phyloP scores from a whole-genome alignment of 2,888 invertebrate genomes.

The Napeogenes inachia region DNA sequence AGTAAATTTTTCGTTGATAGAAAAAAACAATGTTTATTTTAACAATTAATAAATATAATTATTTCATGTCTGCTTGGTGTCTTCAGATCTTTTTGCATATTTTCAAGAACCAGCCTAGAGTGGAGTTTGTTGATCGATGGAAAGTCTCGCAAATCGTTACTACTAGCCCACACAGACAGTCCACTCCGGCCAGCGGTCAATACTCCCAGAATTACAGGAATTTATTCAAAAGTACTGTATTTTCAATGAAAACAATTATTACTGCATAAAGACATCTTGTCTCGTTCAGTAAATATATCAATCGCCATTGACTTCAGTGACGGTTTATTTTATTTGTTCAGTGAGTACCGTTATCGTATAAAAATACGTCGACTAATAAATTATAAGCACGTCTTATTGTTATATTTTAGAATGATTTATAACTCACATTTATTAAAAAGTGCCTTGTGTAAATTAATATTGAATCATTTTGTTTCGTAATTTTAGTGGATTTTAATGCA shows the following conservation, averaged over 20 bases:
- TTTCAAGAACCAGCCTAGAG: constrained; percentile 20
- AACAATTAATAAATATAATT: neutral
- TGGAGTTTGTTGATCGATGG: constrained; percentile 26
- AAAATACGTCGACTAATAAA: constrained; percentile 23
- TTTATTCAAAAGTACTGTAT: constrained; percentile 25
- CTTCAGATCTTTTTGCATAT: constrained; percentile 18
- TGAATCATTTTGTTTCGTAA: too few relatives aligned
- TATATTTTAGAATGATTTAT: too few relatives aligned
- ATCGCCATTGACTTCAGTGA: constrained; percentile 6
- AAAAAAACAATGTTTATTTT: too few relatives aligned
- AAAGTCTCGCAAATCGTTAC: constrained; percentile 24
- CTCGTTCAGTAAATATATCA: neutral
- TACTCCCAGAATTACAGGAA: constrained; percentile 30
- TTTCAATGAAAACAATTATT: constrained; percentile 17
- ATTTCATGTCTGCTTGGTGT: constrained; percentile 3
- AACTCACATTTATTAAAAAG: too few relatives aligned
- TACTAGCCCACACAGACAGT: constrained; percentile 27
- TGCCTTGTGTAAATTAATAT: too few relatives aligned
- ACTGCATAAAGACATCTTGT: constrained; percentile 15
- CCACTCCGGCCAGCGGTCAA: constrained; percentile 27
- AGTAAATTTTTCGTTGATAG: too few relatives aligned
- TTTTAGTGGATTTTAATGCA: too few relatives aligned
- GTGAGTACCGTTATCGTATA: constrained; percentile 31
- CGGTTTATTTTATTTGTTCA: neutral
- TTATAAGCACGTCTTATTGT: neutral